A percentile compares a stretch with the other conserved stretches of the same genome.
These are phyloP conservation scores for Cladorhizidae sp. DNA, from an alignment of 37 sponge, comb jelly and placozoan genomes.

Conservation along the genomic window DNA sequence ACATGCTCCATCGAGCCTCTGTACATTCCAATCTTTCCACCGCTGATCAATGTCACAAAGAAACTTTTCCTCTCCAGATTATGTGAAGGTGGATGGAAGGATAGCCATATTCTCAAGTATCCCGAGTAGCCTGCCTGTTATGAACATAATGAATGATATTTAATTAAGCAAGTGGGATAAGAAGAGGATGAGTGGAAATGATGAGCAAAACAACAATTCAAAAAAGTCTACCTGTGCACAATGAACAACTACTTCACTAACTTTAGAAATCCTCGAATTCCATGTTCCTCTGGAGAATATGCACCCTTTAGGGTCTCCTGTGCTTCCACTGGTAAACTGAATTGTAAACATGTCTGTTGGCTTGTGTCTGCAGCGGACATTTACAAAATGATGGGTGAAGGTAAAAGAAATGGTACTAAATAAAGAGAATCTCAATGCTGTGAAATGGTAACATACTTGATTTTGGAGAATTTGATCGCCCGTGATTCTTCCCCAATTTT, in stretches of 20 bases:
- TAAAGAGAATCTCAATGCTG: too few relatives aligned
- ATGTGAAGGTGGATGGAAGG: conserved; percentile 66
- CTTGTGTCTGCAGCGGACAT: background rate
- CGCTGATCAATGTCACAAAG: conserved; percentile 26
- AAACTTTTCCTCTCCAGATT: conserved; percentile 27
- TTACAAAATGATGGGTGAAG: background rate
- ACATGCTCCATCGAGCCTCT: conserved; percentile 68
- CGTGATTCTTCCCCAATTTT: background rate
- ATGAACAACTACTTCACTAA: background rate
- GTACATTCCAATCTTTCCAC: conserved; percentile 56
- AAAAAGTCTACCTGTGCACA: background rate
- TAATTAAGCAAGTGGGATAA: background rate
- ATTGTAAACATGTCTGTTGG: conserved; percentile 37
- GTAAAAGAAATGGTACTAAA: background rate
- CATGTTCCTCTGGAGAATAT: conserved; percentile 47
- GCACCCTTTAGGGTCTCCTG: conserved; percentile 65
- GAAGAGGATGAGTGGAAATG: background rate
- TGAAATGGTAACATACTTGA: background rate
- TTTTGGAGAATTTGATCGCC: background rate
- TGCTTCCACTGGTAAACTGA: conserved; percentile 67
- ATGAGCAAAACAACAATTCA: background rate
- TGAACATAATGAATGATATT: background rate
- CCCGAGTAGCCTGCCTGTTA: background rate
- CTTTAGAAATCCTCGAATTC: background rate
- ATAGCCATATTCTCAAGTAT: conserved; percentile 45